Evolutionary conservation across 2,888 invertebrate genomes (phyloP).

Genomic region (Macrosoma leucophasiata): DNA sequence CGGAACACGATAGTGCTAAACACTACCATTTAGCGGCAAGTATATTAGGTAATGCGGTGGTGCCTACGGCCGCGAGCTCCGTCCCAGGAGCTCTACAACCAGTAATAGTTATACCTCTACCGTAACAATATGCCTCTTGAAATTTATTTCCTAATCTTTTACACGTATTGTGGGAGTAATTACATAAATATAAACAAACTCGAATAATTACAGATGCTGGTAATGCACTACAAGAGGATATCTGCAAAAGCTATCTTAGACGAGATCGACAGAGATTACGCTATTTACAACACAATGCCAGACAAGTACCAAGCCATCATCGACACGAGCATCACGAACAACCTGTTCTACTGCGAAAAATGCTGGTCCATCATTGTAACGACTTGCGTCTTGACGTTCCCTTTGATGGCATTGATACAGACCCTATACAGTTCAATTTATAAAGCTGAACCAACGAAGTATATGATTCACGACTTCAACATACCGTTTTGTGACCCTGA

Average conservation of each 20-base stretch:
- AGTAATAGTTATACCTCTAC: too few relatives aligned
- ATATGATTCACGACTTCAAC: constrained; percentile 49
- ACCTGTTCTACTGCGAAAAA: constrained; percentile 35
- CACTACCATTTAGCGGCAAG: too few relatives aligned
- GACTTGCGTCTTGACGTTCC: constrained; percentile 34
- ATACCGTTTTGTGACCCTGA: constrained; percentile 34
- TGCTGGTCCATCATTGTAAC: constrained; percentile 35
- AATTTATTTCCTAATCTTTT: too few relatives aligned
- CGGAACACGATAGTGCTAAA: too few relatives aligned
- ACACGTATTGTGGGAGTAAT: too few relatives aligned
- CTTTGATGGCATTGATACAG: constrained; percentile 32
- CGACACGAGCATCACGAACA: constrained; percentile 25
- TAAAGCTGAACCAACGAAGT: constrained; percentile 29
- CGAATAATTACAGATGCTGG: constrained; percentile 37
- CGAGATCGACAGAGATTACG: constrained; percentile 40
- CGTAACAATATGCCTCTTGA: too few relatives aligned
- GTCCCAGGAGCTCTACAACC: too few relatives aligned
- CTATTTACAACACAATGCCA: constrained; percentile 27
- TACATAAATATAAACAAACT: too few relatives aligned
- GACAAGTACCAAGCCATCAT: constrained; percentile 27
- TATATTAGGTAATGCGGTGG: too few relatives aligned
- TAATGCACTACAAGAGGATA: constrained; percentile 35
- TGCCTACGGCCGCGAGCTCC: too few relatives aligned
- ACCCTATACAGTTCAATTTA: constrained; percentile 35
- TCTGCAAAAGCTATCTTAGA: constrained; percentile 36